Evolutionary conservation across 1,140 invertebrate genomes (phyloP).

Genomic region (Anastatus disparis): DNA sequence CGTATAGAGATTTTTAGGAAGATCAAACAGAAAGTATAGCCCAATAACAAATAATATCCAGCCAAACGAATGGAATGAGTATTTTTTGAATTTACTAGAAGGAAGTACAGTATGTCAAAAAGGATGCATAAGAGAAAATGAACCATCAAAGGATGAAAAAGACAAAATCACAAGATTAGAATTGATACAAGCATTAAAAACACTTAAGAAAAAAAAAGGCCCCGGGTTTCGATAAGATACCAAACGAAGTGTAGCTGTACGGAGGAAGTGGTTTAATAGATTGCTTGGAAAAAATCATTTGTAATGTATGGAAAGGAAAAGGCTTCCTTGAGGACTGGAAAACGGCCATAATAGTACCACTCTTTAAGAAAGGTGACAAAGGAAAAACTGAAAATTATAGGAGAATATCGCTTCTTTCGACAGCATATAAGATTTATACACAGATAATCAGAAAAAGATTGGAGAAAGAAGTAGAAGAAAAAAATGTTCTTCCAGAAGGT

Average conservation of each 20-base stretch:
- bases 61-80: neutral
- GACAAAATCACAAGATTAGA: neutral
- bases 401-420: neutral
- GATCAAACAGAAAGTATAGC: neutral
- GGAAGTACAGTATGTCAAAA: neutral
- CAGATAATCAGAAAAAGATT: neutral
- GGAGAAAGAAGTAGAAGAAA: constrained; percentile 10
- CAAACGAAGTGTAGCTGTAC: constrained; percentile 24
- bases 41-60: neutral
- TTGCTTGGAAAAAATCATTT: neutral
- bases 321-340: constrained; percentile 8
- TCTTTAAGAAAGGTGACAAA: neutral
- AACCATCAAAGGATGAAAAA: no score
- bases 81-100: neutral
- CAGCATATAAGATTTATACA: neutral
- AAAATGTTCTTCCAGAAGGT: neutral
- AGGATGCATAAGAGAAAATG: neutral
- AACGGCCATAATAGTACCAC: neutral
- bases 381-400: neutral
- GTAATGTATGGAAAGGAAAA: neutral
- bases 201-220: constrained; percentile 23
- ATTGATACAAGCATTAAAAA: neutral
- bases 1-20: constrained; percentile 6
- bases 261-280: neutral
- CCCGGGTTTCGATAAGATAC: constrained; percentile 12